These are phyloP conservation scores for Linurgus olivaceus DNA, from an alignment of 2,797 vertebrate species.

Conservation along the genomic window DNA sequence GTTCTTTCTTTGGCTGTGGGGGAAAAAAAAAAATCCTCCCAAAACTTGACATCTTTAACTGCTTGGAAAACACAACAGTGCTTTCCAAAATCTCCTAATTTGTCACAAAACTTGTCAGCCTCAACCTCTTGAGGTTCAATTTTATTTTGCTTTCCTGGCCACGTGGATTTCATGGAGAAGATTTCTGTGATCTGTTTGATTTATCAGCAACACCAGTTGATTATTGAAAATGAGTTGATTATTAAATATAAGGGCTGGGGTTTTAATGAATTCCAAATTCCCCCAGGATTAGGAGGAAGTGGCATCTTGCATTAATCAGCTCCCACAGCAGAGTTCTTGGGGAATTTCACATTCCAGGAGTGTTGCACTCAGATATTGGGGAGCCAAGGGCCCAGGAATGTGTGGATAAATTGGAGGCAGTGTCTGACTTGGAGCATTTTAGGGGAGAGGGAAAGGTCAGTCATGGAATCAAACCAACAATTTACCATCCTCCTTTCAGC, in stretches of 20 bases:
- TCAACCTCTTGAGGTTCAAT: not conserved
- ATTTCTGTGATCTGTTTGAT: fast-evolving
- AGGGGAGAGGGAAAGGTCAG: not conserved
- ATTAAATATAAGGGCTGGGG: not conserved
- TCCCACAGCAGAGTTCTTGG: not conserved
- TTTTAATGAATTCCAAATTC: not conserved
- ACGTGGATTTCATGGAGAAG: not conserved
- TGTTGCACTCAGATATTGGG: not conserved
- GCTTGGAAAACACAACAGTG: not conserved
- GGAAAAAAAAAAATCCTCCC: not conserved
- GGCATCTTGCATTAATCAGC: not conserved
- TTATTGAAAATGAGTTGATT: not conserved
- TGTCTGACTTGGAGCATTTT: not conserved
- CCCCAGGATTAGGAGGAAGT: not conserved
- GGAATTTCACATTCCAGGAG: not conserved
- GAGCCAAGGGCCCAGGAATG: slow-evolving; percentile 11
- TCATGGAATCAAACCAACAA: not conserved
- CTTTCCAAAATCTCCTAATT: not conserved
- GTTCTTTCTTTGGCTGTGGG: not conserved
- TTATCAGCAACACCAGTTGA: not conserved
- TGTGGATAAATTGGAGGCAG: not conserved
- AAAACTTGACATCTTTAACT: not conserved
- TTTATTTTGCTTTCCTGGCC: not conserved
- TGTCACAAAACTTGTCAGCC: not conserved
- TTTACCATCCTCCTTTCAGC: not conserved